Conservation (phyloP, 2,888 invertebrate species). For the Leucozona laternaria region DNA sequence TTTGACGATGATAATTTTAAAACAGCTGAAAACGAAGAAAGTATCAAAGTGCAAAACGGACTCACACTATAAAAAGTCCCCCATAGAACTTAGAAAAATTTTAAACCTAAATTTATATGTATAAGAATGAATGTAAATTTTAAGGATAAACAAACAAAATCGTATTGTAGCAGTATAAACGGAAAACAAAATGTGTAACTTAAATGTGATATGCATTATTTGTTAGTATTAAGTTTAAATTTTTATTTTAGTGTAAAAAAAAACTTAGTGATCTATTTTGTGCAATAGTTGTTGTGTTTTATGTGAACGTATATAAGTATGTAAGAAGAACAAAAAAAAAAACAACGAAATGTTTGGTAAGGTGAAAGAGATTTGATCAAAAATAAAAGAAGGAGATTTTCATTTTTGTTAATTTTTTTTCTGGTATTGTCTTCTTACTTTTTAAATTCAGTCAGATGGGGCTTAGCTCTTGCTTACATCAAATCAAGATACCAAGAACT, state of each 20-base stretch:
- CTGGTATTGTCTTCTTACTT: not conserved
- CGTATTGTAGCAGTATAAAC: constrained; percentile 36
- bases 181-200: constrained; percentile 67
- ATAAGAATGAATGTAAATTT: constrained; percentile 26
- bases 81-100: not conserved
- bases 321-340: constrained; percentile 9
- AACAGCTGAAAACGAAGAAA: constrained; percentile 45
- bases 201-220: constrained; percentile 77
- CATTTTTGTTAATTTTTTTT: constrained; percentile 58
- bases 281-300: constrained; percentile 55
- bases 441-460: not conserved
- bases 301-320: constrained; percentile 30
- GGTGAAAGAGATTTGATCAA: constrained; percentile 6
- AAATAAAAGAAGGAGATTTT: constrained; percentile 61
- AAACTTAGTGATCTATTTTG: constrained; percentile 45
- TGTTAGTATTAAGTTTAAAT: constrained; percentile 67
- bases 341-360: not conserved
- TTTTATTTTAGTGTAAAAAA: constrained; percentile 1
- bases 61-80: constrained; percentile 22
- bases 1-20: constrained; percentile 33
- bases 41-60: constrained; percentile 56
- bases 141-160: constrained; percentile 8
- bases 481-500: no score
- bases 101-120: not conserved
- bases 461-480: not conserved